Percentiles rank a stretch among this genome's conserved stretches.
phyloP scores from a whole-genome alignment of 2,113 vertebrate genomes.

The Ascaphus truei region DNA sequence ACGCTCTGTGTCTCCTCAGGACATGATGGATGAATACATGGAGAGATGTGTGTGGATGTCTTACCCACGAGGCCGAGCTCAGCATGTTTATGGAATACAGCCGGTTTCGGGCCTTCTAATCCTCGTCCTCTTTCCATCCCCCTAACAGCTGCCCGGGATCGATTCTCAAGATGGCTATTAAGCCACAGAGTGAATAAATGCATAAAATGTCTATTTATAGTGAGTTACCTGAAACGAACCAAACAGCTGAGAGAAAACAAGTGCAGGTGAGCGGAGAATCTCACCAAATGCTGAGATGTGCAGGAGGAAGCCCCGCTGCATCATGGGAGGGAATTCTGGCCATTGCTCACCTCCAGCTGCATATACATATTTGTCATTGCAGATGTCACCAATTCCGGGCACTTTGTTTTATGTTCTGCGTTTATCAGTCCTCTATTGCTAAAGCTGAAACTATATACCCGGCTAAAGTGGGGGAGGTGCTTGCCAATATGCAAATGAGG shows the following conservation, averaged over 20 bases:
- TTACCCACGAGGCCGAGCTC: neutral
- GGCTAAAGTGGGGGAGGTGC: too few species aligned
- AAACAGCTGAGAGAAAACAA: neutral
- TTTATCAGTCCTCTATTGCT: too few species aligned
- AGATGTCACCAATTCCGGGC: too few species aligned
- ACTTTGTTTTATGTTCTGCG: too few species aligned
- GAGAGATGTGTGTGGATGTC: neutral
- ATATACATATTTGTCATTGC: too few species aligned
- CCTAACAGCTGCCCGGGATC: neutral
- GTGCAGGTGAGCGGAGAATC: too few species aligned
- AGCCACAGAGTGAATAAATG: conserved; percentile 13
- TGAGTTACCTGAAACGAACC: conserved; percentile 13
- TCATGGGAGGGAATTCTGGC: too few species aligned
- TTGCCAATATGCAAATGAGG: too few species aligned
- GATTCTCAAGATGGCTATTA: neutral
- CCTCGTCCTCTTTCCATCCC: neutral
- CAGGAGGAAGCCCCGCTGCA: too few species aligned
- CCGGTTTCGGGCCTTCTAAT: conserved; percentile 5
- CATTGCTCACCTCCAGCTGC: too few species aligned
- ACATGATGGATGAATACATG: neutral
- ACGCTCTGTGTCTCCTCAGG: conserved; percentile 6
- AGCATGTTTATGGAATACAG: conserved; percentile 6
- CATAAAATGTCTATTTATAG: conserved; percentile 18
- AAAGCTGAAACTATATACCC: too few species aligned
- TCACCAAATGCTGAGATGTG: too few species aligned